Percentiles rank a stretch among this genome's conserved stretches.
Evolutionary conservation across 2,888 invertebrate genomes (phyloP).

Genomic region (Isotomurus palustris): DNA sequence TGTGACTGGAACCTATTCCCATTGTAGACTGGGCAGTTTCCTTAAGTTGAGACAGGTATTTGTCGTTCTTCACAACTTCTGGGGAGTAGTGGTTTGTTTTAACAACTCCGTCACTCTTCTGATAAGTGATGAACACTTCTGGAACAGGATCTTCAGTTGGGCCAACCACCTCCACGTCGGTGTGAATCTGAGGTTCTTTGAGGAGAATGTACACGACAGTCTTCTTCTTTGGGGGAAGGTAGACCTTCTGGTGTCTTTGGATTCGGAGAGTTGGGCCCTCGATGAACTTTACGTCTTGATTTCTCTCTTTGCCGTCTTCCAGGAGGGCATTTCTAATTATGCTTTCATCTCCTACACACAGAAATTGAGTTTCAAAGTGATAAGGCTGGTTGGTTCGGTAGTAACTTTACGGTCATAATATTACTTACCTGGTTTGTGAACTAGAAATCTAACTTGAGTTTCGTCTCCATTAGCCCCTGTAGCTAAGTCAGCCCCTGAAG

Average conservation of each 20-base stretch:
- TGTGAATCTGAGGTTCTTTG: slow-evolving; percentile 32
- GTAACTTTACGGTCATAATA: neutral
- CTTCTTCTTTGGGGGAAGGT: slow-evolving; percentile 34
- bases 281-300: slow-evolving; percentile 27
- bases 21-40: neutral
- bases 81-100: slow-evolving; percentile 26
- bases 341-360: too few species aligned
- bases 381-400: slow-evolving; percentile 23
- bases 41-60: slow-evolving; percentile 1
- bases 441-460: slow-evolving; percentile 4
- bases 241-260: slow-evolving; percentile 30
- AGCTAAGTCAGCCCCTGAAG: neutral
- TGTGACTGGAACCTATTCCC: too few species aligned
- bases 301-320: slow-evolving; percentile 16
- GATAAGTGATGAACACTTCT: slow-evolving; percentile 34
- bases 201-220: slow-evolving; percentile 34
- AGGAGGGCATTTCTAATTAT: slow-evolving; percentile 26
- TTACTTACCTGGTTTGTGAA: slow-evolving; percentile 5
- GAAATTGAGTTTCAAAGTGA: slow-evolving; percentile 23
- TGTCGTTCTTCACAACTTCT: slow-evolving; percentile 13
- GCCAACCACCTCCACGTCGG: slow-evolving; percentile 24
- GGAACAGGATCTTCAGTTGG: slow-evolving; percentile 17
- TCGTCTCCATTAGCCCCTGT: neutral
- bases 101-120: slow-evolving; percentile 23
- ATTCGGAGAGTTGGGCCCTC: slow-evolving; percentile 29